A percentile compares a stretch with the other conserved stretches of the same genome.
Evolutionary conservation across 2,113 vertebrate genomes (phyloP).

Genomic region (Setophaga kirtlandii): DNA sequence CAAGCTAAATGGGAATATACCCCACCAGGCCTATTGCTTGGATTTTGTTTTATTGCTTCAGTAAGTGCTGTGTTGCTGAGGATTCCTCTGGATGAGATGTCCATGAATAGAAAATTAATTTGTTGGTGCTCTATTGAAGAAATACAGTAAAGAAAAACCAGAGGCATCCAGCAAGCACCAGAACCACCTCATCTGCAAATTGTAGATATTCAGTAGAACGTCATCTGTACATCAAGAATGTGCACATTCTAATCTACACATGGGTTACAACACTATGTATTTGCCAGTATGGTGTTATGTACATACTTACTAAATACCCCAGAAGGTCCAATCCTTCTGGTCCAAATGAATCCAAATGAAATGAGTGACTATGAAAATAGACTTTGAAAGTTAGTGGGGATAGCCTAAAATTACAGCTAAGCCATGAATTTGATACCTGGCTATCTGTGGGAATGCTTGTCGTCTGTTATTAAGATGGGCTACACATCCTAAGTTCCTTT

Average conservation of each 20-base stretch:
- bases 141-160: not conserved
- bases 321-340: not conserved
- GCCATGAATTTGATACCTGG: not conserved
- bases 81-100: not conserved
- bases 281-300: not conserved
- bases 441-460: not conserved
- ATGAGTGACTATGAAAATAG: not conserved
- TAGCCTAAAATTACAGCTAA: not conserved
- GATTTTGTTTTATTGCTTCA: conserved; percentile 3
- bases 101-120: not conserved
- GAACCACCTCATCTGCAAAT: not conserved
- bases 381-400: not conserved
- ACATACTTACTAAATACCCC: not conserved
- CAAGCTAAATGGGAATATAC: not conserved
- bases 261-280: not conserved
- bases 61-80: not conserved
- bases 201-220: not conserved
- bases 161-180: not conserved
- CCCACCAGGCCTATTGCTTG: not conserved
- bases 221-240: not conserved
- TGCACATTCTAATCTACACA: not conserved
- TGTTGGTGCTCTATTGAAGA: not conserved
- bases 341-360: not conserved
- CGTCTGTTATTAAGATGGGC: not conserved
- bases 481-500: not conserved